Evolutionary conservation across 2,888 invertebrate genomes (phyloP), one percentile per base, ranked within the genome.

Genomic region (Dolomedes plantarius): DNA sequence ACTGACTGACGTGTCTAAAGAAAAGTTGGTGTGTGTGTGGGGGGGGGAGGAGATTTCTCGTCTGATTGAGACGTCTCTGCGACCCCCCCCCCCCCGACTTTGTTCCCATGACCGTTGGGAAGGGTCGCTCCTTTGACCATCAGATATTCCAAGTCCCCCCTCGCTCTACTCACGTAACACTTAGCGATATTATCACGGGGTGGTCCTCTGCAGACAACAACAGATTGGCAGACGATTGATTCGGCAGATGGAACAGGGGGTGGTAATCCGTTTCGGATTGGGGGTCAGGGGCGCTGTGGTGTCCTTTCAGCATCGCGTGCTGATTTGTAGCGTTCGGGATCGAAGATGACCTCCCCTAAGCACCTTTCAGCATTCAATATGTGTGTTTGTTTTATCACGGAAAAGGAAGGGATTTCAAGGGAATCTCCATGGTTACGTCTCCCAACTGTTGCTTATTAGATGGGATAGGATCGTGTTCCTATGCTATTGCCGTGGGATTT

Each of bases 171-270:
- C 56, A 56, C 56, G 56, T 56, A 56, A 56, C 56, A 56, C 56
- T 56, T 56, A 56, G 56, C 56, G 56, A 23, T 56, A 56, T 56
- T 56, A 56, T 23, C 56, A 56, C 1, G 56, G 56, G 56, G 56
- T 56, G 56, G 56, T 56, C 56, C 23, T n/a, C 5, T 46, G 23
- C 23, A 56, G 23, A 2, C 19, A 23, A 23, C 56, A 56, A 23
- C 56, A 56, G 56, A 56, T 56, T 56, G 56, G 56, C 56, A 23
- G 56, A 11, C 56, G 56, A 56, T 56, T 56, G 56, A 56, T 56
- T 56, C 56, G 23, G 56, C 3, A 5, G 56, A 6, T 56, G 56
- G 6, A 23, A 5, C 13, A 16, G 16, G 16, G 41, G 41, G 16
- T 2, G 5, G 23, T 56, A 56, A 56, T 56, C 56, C 56, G 5